A percentile compares a stretch with the other conserved stretches of the same genome.
Evolutionary conservation across 1,140 invertebrate genomes (phyloP).

Genomic region (Harlomillsia oculata): DNA sequence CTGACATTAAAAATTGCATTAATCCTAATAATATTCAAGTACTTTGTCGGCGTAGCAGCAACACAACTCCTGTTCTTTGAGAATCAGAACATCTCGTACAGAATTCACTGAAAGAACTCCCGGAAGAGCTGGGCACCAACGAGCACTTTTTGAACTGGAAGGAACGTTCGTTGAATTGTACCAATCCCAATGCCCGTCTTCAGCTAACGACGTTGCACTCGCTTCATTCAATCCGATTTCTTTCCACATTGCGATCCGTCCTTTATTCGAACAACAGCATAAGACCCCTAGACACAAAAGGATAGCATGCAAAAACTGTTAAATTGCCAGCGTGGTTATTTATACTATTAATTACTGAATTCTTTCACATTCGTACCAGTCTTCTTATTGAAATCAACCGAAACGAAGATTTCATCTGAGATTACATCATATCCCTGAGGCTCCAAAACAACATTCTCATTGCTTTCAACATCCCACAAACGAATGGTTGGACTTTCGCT

Average conservation of each 20-base stretch:
- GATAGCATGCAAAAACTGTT: background rate
- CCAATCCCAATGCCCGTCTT: constrained; percentile 46
- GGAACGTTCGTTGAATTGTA: constrained; percentile 43
- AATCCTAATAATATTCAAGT: no score
- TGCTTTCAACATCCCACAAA: constrained; percentile 86
- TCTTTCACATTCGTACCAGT: constrained; percentile 39
- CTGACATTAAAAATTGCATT: no score
- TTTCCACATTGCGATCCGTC: constrained; percentile 82
- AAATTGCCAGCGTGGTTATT: no score
- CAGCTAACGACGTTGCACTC: constrained; percentile 21
- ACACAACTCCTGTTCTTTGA: constrained; percentile 72
- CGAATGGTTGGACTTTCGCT: constrained; percentile 69
- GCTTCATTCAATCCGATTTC: constrained; percentile 35
- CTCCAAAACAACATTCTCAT: constrained; percentile 77
- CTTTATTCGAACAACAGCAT: constrained; percentile 82
- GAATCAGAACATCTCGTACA: constrained; percentile 70
- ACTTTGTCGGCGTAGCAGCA: constrained; percentile 60
- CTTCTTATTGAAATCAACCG: constrained; percentile 55
- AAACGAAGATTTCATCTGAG: constrained; percentile 57
- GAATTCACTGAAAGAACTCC: constrained; percentile 74
- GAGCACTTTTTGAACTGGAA: constrained; percentile 39
- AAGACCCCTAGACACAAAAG: constrained; percentile 47
- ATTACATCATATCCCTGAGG: constrained; percentile 40
- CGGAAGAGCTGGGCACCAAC: constrained; percentile 36
- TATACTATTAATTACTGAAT: constrained; percentile 37